Conservation (phyloP, 2,113 vertebrate species). For the Datnioides undecimradiatus region DNA sequence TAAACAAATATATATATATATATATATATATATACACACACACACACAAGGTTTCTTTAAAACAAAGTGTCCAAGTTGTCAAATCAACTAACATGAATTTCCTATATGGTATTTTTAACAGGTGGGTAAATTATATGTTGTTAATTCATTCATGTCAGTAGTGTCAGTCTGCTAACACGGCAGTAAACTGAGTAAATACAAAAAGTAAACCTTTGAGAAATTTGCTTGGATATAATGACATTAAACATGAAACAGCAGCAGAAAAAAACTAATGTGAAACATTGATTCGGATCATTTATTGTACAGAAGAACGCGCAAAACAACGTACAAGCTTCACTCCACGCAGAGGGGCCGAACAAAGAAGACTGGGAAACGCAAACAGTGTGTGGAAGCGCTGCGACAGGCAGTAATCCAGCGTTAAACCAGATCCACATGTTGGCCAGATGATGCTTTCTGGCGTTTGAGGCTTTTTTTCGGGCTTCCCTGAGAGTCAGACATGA, state of each 20-base stretch:
- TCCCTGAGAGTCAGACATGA: conserved; percentile 76
- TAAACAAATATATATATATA: too few relatives aligned
- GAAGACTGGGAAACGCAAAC: conserved; percentile 51
- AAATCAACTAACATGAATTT: not conserved
- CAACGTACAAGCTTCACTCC: not conserved
- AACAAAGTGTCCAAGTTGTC: not conserved
- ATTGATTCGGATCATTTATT: not conserved
- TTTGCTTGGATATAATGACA: too few relatives aligned
- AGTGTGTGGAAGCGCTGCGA: conserved; percentile 28
- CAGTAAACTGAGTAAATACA: too few relatives aligned
- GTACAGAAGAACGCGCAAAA: conserved; percentile 23
- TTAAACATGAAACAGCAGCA: not conserved
- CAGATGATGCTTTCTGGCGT: conserved; percentile 68
- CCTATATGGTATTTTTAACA: not conserved
- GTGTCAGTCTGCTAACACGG: not conserved
- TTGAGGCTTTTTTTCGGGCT: conserved; percentile 28
- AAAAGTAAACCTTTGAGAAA: conserved; percentile 19
- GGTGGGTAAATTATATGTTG: not conserved
- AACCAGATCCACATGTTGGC: conserved; percentile 77
- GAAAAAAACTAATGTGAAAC: not conserved
- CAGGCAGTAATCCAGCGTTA: conserved; percentile 63
- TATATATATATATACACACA: too few relatives aligned
- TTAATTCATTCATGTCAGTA: not conserved
- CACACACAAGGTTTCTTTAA: not conserved
- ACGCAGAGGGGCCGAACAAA: conserved; percentile 35